A percentile compares a stretch with the other conserved stretches of the same genome.
These are phyloP conservation scores for Oplegnathus fasciatus DNA, from an alignment of 2,113 vertebrate species.

Conservation along the genomic window DNA sequence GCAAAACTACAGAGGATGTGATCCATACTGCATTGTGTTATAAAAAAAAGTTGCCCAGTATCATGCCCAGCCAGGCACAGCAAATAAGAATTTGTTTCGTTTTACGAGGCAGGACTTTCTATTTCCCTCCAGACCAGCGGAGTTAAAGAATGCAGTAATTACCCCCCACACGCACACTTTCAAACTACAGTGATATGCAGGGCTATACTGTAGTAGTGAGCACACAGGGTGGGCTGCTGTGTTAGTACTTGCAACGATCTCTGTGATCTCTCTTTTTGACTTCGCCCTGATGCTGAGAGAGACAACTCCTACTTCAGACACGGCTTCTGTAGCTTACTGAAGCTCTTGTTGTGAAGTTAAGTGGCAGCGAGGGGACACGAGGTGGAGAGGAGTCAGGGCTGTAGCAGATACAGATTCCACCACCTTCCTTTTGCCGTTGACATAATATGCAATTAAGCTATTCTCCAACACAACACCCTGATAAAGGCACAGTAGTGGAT, in stretches of 20 bases:
- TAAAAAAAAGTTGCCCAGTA: slow-evolving; percentile 34
- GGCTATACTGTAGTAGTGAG: neutral
- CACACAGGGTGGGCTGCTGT: slow-evolving; percentile 7
- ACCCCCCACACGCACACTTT: slow-evolving; percentile 31
- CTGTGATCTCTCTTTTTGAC: slow-evolving; percentile 20
- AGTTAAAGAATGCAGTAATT: slow-evolving; percentile 70
- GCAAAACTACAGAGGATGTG: slow-evolving; percentile 25
- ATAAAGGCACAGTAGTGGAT: neutral
- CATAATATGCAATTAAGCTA: neutral
- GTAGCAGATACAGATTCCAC: neutral
- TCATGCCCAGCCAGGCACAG: slow-evolving; percentile 47
- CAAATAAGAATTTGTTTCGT: slow-evolving; percentile 52
- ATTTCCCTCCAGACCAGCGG: slow-evolving; percentile 49
- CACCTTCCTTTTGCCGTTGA: neutral
- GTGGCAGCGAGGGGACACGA: neutral
- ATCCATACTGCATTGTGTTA: slow-evolving; percentile 22
- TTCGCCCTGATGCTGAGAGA: slow-evolving; percentile 26
- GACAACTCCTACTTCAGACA: neutral
- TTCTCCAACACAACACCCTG: neutral
- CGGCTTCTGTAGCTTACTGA: no score
- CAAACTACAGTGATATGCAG: slow-evolving; percentile 12
- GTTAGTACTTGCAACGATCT: neutral
- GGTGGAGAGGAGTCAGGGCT: slow-evolving; percentile 5
- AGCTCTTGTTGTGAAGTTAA: neutral
- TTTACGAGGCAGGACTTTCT: slow-evolving; percentile 60